phyloP scores from a whole-genome alignment of 1,140 invertebrate species.

The Drosophila erecta region DNA sequence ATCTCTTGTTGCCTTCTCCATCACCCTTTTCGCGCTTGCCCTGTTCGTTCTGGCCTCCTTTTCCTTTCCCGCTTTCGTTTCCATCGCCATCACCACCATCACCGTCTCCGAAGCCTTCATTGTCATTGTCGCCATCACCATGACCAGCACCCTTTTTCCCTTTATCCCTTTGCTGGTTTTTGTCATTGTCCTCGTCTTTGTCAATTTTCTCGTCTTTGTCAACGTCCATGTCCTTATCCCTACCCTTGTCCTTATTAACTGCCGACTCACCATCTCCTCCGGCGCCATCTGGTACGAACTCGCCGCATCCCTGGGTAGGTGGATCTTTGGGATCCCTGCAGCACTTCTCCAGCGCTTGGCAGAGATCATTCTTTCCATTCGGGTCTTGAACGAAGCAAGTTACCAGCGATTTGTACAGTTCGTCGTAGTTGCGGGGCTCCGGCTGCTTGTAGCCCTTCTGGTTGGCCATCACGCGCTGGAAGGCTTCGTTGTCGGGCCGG shows the following conservation, averaged over 20 bases:
- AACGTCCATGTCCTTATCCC: background rate
- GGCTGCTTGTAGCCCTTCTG: background rate
- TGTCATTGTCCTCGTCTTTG: background rate
- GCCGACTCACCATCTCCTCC: conserved; percentile 21
- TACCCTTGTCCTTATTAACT: background rate
- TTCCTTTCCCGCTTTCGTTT: too few species aligned
- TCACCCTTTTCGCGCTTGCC: background rate
- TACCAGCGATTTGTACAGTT: conserved; percentile 45
- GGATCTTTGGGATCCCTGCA: conserved; percentile 26
- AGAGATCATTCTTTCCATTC: background rate
- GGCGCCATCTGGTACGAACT: conserved; percentile 8
- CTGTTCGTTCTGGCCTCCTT: background rate
- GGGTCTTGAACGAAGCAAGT: conserved; percentile 38
- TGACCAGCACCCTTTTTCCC: background rate
- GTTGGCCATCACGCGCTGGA: background rate
- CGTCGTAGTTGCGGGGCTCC: conserved; percentile 62
- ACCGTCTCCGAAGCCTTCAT: background rate
- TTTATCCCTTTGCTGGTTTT: background rate
- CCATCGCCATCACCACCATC: background rate
- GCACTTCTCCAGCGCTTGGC: conserved; percentile 28
- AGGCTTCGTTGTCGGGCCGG: background rate
- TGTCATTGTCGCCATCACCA: background rate
- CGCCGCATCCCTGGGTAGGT: conserved; percentile 7
- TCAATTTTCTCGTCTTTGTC: background rate
- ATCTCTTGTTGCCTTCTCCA: background rate